Evolutionary conservation across 2,113 vertebrate genomes (phyloP).

Genomic region (Empidonax alnorum): DNA sequence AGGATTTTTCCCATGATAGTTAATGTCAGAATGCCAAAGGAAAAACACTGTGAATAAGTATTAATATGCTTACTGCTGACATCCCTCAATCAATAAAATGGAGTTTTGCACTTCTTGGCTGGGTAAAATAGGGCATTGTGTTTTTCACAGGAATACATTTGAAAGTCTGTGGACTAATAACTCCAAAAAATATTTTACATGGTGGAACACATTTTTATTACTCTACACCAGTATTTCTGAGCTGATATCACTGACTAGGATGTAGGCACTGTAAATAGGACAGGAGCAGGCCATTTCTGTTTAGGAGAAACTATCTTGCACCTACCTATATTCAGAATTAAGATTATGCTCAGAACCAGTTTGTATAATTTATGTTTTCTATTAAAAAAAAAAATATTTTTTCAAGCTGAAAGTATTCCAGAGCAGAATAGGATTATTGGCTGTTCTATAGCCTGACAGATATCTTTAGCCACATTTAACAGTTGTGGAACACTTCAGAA

Average conservation of each 20-base stretch:
- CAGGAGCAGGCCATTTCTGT: neutral
- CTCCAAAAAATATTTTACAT: neutral
- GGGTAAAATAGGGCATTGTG: neutral
- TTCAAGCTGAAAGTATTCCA: neutral
- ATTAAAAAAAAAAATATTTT: neutral
- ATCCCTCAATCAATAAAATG: neutral
- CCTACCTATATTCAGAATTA: neutral
- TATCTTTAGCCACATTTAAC: neutral
- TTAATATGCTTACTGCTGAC: neutral
- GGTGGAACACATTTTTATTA: neutral
- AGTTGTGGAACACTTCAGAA: neutral
- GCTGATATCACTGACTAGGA: neutral
- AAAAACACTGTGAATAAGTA: neutral
- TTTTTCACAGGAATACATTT: neutral
- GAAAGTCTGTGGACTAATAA: neutral
- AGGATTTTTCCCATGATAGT: constrained; percentile 26
- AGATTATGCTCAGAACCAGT: neutral
- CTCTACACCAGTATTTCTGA: neutral
- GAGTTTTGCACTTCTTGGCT: neutral
- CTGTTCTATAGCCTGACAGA: neutral
- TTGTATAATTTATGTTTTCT: neutral
- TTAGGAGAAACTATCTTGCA: neutral
- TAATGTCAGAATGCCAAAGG: constrained; percentile 16
- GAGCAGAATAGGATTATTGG: neutral
- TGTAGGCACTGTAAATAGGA: neutral